Evolutionary conservation across 2,113 vertebrate genomes (phyloP).

Genomic region (Peromyscus californicus): DNA sequence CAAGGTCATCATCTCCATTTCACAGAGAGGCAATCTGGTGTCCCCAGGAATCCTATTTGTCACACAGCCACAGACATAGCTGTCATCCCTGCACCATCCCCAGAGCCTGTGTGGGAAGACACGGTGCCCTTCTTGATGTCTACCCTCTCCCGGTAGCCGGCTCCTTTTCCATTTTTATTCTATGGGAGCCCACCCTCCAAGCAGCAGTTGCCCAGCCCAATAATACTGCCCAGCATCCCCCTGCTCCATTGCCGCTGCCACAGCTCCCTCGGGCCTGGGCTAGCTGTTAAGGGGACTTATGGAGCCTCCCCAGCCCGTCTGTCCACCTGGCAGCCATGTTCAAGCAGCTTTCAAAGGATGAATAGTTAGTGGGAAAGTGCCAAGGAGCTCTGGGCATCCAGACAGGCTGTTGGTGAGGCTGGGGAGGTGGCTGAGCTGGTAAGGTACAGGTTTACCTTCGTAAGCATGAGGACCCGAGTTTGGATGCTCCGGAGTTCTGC

Average conservation of each 20-base stretch:
- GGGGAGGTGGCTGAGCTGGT: not conserved
- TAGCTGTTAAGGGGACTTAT: not conserved
- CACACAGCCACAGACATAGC: not conserved
- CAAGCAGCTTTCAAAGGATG: not conserved
- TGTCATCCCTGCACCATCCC: rapidly evolving
- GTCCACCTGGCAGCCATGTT: not conserved
- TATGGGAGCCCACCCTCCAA: not conserved
- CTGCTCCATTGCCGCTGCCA: not conserved
- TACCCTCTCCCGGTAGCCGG: not conserved
- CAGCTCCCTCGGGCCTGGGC: not conserved
- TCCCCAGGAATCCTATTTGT: not conserved
- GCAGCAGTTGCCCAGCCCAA: not conserved
- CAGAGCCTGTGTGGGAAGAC: not conserved
- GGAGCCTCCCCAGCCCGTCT: not conserved
- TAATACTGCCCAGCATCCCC: rapidly evolving
- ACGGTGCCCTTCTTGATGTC: not conserved
- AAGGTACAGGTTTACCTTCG: not conserved
- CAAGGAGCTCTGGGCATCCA: not conserved
- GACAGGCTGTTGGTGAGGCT: not conserved
- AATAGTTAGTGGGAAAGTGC: not conserved
- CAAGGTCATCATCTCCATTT: not conserved
- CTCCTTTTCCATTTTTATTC: not conserved
- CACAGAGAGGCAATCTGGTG: not conserved
- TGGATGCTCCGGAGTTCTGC: not conserved
- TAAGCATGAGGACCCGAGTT: not conserved